Conservation (phyloP, 2,888 invertebrate species). For the Blera fallax region DNA sequence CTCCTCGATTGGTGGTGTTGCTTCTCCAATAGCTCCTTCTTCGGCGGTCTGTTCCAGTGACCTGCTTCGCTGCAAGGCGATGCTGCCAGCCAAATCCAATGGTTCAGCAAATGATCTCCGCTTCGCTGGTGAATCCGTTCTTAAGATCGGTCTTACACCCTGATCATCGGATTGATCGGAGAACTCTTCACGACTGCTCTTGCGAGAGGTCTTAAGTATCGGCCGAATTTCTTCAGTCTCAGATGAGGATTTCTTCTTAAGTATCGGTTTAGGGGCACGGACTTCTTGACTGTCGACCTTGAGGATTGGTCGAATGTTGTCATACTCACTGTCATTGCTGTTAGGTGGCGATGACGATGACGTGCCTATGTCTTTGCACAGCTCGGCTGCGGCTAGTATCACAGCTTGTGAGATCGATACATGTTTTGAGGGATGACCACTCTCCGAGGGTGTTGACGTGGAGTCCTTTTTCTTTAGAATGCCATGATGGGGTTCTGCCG, state of each 20-base stretch:
- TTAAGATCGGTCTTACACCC: slow-evolving; percentile 78
- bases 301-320: slow-evolving; percentile 89
- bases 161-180: slow-evolving; percentile 70
- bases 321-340: slow-evolving; percentile 79
- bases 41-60: slow-evolving; percentile 64
- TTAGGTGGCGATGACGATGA: slow-evolving; percentile 77
- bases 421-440: slow-evolving; percentile 79
- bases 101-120: slow-evolving; percentile 77
- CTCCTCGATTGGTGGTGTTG: slow-evolving; percentile 74
- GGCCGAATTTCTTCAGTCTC: slow-evolving; percentile 89
- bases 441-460: slow-evolving; percentile 80
- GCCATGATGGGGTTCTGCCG: slow-evolving; percentile 85
- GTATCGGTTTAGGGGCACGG: slow-evolving; percentile 87
- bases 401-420: slow-evolving; percentile 82
- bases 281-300: slow-evolving; percentile 88
- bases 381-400: slow-evolving; percentile 81
- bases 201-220: slow-evolving; percentile 89
- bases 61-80: slow-evolving; percentile 67
- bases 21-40: slow-evolving; percentile 70
- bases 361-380: slow-evolving; percentile 82
- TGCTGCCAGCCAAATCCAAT: slow-evolving; percentile 47
- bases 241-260: slow-evolving; percentile 92
- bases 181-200: slow-evolving; percentile 85
- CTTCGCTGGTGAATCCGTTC: slow-evolving; percentile 80
- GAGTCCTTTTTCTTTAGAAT: slow-evolving; percentile 86